Percentiles rank a stretch among this genome's conserved stretches.
Conservation (phyloP, 1,140 invertebrate genomes). For the Drosophila miranda region DNA sequence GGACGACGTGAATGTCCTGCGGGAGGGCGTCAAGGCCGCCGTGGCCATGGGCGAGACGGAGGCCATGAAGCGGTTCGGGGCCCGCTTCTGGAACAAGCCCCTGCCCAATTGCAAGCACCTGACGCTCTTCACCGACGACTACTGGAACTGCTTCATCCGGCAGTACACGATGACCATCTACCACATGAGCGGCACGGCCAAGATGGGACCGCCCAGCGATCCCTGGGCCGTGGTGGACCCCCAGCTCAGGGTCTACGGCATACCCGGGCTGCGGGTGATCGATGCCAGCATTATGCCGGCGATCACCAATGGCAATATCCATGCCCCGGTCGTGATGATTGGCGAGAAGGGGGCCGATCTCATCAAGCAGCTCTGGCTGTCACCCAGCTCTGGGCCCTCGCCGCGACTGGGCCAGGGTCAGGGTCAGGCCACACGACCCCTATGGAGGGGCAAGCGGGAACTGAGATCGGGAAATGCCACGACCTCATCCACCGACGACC, state of each 20-base stretch:
- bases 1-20: conserved; percentile 89
- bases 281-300: conserved; percentile 83
- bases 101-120: conserved; percentile 91
- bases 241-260: conserved; percentile 88
- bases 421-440: conserved; percentile 8
- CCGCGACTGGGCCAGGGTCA: conserved; percentile 1
- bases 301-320: conserved; percentile 92
- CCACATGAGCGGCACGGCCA: conserved; percentile 91
- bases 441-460: conserved; percentile 50
- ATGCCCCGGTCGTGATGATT: conserved; percentile 95
- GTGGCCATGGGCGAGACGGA: conserved; percentile 90
- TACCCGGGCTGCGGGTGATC: conserved; percentile 87
- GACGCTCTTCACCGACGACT: conserved; percentile 89
- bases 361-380: conserved; percentile 89
- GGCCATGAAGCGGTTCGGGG: conserved; percentile 89
- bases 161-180: conserved; percentile 95
- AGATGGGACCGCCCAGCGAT: conserved; percentile 91
- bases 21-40: conserved; percentile 93
- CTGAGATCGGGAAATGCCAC: conserved; percentile 23
- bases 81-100: conserved; percentile 87
- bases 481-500: not conserved
- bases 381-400: conserved; percentile 36
- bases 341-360: conserved; percentile 95
- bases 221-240: conserved; percentile 92
- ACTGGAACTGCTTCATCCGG: conserved; percentile 90